A percentile compares a stretch with the other conserved stretches of the same genome.
Conservation (phyloP, 2,888 invertebrate genomes). For the Drosophila silvestris region DNA sequence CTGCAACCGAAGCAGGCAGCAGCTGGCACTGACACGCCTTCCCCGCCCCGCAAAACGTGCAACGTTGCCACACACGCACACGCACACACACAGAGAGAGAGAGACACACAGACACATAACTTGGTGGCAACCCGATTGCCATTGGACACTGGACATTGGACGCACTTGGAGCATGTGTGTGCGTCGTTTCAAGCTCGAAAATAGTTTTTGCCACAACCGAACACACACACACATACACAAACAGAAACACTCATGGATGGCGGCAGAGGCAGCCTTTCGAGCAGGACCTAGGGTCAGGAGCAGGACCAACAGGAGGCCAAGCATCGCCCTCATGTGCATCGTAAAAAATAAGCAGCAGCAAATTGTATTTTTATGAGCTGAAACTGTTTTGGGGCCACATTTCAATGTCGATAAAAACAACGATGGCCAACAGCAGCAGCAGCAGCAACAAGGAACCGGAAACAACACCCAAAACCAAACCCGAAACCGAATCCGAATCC, state of each 20-base stretch:
- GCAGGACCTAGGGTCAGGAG: constrained; percentile 10
- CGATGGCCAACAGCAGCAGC: constrained; percentile 25
- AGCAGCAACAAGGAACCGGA: constrained; percentile 23
- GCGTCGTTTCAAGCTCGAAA: constrained; percentile 75
- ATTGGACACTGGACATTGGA: constrained; percentile 64
- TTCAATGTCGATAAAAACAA: constrained; percentile 82
- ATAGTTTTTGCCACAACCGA: constrained; percentile 66
- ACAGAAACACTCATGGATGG: neutral
- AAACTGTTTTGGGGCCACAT: constrained; percentile 84
- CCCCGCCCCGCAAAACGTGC: constrained; percentile 33
- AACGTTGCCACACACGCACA: constrained; percentile 30
- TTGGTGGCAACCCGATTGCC: constrained; percentile 69
- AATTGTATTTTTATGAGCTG: constrained; percentile 84
- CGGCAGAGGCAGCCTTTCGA: constrained; percentile 7
- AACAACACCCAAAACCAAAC: constrained; percentile 8
- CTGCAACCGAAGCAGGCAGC: constrained; percentile 63
- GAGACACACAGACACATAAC: constrained; percentile 52
- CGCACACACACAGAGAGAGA: constrained; percentile 19
- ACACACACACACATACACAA: neutral
- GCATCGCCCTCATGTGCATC: constrained; percentile 79
- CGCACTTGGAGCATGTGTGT: constrained; percentile 79
- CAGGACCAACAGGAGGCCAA: constrained; percentile 40
- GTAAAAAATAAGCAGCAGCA: constrained; percentile 83
- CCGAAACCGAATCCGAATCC: constrained; percentile 27
- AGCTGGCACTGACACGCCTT: constrained; percentile 63